These are phyloP conservation scores for Danio kyathit DNA, from an alignment of 2,797 vertebrate genomes.

Conservation along the genomic window DNA sequence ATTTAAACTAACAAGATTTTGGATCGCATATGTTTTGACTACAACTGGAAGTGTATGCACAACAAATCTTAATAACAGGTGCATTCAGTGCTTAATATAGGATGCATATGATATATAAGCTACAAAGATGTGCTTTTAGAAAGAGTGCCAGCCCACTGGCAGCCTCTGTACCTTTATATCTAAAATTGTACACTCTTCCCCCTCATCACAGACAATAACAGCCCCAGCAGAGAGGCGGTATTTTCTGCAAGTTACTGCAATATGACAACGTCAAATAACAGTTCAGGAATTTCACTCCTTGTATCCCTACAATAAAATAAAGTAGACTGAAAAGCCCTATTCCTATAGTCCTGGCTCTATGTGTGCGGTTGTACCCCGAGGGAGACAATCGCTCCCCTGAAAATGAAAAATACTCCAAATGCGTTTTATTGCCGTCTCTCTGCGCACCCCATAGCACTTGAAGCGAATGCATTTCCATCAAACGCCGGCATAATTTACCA, in stretches of 20 bases:
- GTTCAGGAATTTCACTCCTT: constrained; percentile 44
- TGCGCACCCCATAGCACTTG: constrained; percentile 57
- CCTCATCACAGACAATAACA: constrained; percentile 6
- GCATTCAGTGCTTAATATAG: background rate
- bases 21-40: no score
- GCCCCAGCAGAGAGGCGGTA: background rate
- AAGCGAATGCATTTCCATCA: constrained; percentile 64
- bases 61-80: no score
- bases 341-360: constrained; percentile 40
- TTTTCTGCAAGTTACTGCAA: background rate
- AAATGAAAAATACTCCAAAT: constrained; percentile 66
- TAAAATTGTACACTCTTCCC: background rate
- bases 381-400: constrained; percentile 63
- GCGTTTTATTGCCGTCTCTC: constrained; percentile 60
- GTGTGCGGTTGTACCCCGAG: constrained; percentile 52
- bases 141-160: no score
- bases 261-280: constrained; percentile 51
- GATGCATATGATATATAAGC: background rate
- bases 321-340: constrained; percentile 39
- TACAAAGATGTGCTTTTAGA: no score
- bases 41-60: no score
- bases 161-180: background rate
- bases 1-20: no score
- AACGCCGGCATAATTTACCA: constrained; percentile 61
- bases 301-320: constrained; percentile 52